Evolutionary conservation across 2,113 vertebrate genomes (phyloP).

Genomic region (Otolemur garnettii): DNA sequence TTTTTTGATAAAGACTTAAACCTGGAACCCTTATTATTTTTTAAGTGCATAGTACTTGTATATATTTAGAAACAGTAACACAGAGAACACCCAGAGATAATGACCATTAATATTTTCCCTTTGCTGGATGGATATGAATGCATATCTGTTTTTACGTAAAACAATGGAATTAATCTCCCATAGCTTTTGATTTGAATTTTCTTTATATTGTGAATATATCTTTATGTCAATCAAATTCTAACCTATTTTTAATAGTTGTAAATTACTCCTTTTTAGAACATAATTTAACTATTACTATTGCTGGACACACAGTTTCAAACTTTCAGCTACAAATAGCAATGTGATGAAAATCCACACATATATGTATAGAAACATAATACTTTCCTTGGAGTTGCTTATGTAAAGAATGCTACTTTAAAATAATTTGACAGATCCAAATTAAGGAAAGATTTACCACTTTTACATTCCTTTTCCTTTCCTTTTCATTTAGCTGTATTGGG

Average conservation of each 20-base stretch:
- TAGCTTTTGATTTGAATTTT: conserved; percentile 2
- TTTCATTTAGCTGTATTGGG: not conserved
- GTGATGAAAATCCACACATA: not conserved
- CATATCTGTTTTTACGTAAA: not conserved
- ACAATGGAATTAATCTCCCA: not conserved
- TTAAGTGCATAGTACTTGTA: not conserved
- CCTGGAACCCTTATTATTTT: not conserved
- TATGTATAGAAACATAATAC: not conserved
- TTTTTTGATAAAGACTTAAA: conserved; percentile 20
- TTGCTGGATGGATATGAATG: not conserved
- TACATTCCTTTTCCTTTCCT: not conserved
- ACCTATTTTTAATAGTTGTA: not conserved
- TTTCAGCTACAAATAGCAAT: conserved; percentile 24
- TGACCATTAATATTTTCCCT: conserved; percentile 38
- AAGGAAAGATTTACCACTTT: not conserved
- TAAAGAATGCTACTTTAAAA: not conserved
- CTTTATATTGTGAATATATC: not conserved
- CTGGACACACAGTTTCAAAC: conserved; percentile 23
- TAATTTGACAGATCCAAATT: not conserved
- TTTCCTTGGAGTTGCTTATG: conserved; percentile 18
- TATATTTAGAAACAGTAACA: not conserved
- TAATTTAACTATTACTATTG: conserved; percentile 24
- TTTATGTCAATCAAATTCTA: not conserved
- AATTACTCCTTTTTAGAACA: conserved; percentile 1
- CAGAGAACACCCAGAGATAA: conserved; percentile 3